Percentiles rank a stretch among this genome's conserved stretches.
Conservation (phyloP, 2,113 vertebrate species). For the Opisthocomus hoazin region DNA sequence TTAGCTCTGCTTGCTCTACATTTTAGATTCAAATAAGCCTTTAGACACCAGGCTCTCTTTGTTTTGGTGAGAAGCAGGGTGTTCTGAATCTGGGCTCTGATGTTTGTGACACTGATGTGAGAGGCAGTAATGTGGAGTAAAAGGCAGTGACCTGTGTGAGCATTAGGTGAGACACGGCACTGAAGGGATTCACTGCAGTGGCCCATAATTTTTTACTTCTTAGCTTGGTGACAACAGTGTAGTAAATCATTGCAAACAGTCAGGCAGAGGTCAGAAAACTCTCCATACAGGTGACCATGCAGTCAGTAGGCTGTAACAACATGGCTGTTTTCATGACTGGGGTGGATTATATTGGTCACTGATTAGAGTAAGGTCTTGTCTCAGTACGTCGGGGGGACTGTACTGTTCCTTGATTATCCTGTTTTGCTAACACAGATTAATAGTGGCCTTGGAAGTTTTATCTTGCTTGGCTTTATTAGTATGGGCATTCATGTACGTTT, state of each 20-base stretch:
- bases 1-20: not conserved
- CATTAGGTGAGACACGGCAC: not conserved
- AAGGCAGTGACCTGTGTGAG: not conserved
- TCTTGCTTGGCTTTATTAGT: not conserved
- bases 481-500: not conserved
- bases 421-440: not conserved
- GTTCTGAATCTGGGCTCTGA: not conserved
- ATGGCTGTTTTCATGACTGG: not conserved
- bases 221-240: not conserved
- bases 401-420: not conserved
- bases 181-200: not conserved
- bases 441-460: not conserved
- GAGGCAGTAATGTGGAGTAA: not conserved
- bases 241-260: not conserved
- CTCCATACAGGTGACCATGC: not conserved
- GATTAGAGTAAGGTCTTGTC: not conserved
- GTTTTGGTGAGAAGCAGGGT: not conserved
- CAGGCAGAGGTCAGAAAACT: not conserved
- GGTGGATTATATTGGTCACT: not conserved
- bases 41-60: not conserved
- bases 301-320: not conserved
- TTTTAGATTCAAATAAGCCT: not conserved
- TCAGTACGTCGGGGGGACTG: not conserved
- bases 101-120: not conserved
- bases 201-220: not conserved